Conservation (phyloP, 2,888 invertebrate species). For the Colletes collaris region DNA sequence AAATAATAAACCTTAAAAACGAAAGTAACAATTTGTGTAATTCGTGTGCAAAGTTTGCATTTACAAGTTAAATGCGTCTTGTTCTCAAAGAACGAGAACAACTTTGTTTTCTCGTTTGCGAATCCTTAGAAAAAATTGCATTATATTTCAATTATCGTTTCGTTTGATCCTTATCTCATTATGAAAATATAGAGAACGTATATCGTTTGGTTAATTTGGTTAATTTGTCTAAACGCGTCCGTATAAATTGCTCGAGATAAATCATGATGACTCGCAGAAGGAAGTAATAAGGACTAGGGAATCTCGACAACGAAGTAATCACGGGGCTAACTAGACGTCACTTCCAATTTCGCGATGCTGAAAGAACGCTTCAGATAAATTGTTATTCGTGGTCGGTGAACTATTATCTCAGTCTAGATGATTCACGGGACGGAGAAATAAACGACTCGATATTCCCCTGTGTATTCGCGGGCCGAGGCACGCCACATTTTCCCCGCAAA, state of each 20-base stretch:
- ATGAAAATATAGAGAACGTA: too few species aligned
- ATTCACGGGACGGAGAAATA: slow-evolving; percentile 42
- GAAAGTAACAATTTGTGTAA: too few species aligned
- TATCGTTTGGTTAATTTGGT: too few species aligned
- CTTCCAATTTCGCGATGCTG: slow-evolving; percentile 13
- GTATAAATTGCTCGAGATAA: background rate
- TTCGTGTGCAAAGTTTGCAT: too few species aligned
- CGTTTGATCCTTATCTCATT: too few species aligned
- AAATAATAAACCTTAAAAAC: too few species aligned
- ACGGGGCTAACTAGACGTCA: background rate
- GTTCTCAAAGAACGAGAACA: too few species aligned
- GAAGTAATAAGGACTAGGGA: background rate
- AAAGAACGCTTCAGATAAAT: slow-evolving; percentile 30
- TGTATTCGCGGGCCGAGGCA: slow-evolving; percentile 20
- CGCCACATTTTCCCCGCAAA: slow-evolving; percentile 49
- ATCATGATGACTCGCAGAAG: background rate
- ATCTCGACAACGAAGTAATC: slow-evolving; percentile 19
- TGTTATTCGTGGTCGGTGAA: slow-evolving; percentile 30
- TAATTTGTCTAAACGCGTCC: background rate
- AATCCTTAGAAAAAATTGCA: too few species aligned
- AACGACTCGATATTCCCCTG: slow-evolving; percentile 44
- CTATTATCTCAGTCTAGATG: slow-evolving; percentile 44
- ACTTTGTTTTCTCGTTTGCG: too few species aligned
- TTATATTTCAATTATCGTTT: too few species aligned
- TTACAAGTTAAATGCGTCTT: too few species aligned